Evolutionary conservation across 2,888 invertebrate species (phyloP).

Genomic region (Drosophila paranaensis): DNA sequence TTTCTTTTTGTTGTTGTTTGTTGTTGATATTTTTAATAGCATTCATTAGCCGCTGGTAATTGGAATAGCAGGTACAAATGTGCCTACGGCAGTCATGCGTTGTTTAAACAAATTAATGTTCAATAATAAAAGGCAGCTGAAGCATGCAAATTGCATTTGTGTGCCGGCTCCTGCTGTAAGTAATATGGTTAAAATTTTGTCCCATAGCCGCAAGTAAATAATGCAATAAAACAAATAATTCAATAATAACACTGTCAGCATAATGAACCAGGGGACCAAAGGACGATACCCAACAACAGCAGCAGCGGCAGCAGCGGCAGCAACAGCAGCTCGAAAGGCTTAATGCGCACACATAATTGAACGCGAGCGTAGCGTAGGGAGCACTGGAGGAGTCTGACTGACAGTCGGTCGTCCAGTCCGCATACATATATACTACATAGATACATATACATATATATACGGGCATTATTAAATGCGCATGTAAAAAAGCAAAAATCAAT

Average conservation of each 20-base stretch:
- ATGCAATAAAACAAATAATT: conserved; percentile 76
- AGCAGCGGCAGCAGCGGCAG: neutral
- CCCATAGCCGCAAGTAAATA: conserved; percentile 54
- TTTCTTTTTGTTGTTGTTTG: conserved; percentile 11
- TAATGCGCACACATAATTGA: conserved; percentile 73
- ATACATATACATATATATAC: neutral
- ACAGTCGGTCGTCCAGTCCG: conserved; percentile 5
- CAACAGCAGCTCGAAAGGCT: conserved; percentile 46
- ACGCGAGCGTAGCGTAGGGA: conserved; percentile 13
- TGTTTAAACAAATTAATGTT: conserved; percentile 73
- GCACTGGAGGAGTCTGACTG: neutral
- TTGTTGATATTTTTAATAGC: conserved; percentile 54
- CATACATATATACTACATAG: neutral
- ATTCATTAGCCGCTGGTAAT: conserved; percentile 66
- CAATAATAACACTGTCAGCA: conserved; percentile 65
- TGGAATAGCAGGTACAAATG: conserved; percentile 39
- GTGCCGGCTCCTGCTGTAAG: conserved; percentile 17
- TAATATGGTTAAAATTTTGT: conserved; percentile 42
- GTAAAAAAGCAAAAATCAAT: conserved; percentile 66
- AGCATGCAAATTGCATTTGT: conserved; percentile 51
- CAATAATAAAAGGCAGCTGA: conserved; percentile 60
- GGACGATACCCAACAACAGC: neutral
- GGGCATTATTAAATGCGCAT: conserved; percentile 59
- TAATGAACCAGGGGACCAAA: conserved; percentile 53
- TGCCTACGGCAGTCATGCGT: conserved; percentile 32